These are phyloP conservation scores for Lamproptera curius DNA, from an alignment of 2,888 invertebrate species.

Conservation along the genomic window DNA sequence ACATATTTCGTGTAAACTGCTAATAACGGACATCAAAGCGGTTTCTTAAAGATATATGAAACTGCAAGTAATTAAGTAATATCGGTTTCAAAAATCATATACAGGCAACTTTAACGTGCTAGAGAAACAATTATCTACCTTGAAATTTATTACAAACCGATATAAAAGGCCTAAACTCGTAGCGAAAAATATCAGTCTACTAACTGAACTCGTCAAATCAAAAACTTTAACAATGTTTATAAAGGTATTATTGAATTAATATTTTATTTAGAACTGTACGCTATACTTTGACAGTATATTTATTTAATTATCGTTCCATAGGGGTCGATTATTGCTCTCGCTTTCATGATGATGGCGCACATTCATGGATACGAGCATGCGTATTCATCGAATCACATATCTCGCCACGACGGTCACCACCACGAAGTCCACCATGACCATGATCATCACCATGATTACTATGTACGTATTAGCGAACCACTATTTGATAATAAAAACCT, in stretches of 20 bases:
- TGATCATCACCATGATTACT: slow-evolving; percentile 55
- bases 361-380: slow-evolving; percentile 30
- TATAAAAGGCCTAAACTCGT: slow-evolving; percentile 11
- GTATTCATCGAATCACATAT: slow-evolving; percentile 34
- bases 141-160: not conserved
- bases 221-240: slow-evolving; percentile 5
- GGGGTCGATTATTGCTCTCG: not conserved
- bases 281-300: not conserved
- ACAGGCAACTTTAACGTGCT: slow-evolving; percentile 3
- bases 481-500: slow-evolving; percentile 4
- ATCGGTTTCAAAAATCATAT: slow-evolving; percentile 4
- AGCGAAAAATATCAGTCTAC: slow-evolving; percentile 2
- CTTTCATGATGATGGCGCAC: slow-evolving; percentile 7
- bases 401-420: slow-evolving; percentile 32
- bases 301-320: not conserved
- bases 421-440: slow-evolving; percentile 26
- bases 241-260: slow-evolving; percentile 8
- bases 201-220: not conserved
- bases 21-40: no score
- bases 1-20: no score
- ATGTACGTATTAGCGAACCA: slow-evolving; percentile 29
- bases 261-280: not conserved
- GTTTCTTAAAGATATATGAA: no score
- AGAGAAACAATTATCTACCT: slow-evolving; percentile 7
- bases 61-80: no score